phyloP scores from a whole-genome alignment of 2,888 invertebrate species.

The Acleris laterana region DNA sequence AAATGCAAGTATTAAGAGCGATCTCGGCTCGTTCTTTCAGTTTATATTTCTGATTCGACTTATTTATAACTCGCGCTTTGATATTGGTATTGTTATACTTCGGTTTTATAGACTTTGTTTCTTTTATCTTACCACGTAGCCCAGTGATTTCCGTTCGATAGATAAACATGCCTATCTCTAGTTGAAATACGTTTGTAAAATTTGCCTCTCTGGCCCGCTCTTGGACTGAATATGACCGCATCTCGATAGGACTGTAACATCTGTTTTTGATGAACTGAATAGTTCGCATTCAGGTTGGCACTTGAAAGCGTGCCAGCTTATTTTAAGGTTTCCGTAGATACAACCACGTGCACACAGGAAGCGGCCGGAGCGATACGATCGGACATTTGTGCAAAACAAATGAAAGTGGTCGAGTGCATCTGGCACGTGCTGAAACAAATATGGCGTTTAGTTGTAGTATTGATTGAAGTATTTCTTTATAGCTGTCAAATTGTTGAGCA shows the following conservation, averaged over 20 bases:
- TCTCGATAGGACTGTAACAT: constrained; percentile 77
- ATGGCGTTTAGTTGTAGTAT: not conserved
- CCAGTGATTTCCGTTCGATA: not conserved
- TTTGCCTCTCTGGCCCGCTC: not conserved
- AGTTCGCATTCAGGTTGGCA: constrained; percentile 79
- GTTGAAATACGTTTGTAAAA: not conserved
- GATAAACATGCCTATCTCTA: not conserved
- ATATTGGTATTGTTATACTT: constrained; percentile 3
- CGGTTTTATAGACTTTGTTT: not conserved
- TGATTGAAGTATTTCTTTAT: not conserved
- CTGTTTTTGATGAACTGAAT: constrained; percentile 83
- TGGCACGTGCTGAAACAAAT: constrained; percentile 2
- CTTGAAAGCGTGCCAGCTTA: constrained; percentile 83
- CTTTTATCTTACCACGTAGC: not conserved
- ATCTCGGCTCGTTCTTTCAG: constrained; percentile 24
- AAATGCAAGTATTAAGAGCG: constrained; percentile 17
- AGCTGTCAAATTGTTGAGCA: no score
- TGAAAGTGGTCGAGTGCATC: not conserved
- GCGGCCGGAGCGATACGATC: constrained; percentile 14
- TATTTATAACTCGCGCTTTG: constrained; percentile 22
- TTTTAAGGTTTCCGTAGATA: constrained; percentile 63
- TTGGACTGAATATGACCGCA: constrained; percentile 52
- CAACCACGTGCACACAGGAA: constrained; percentile 26
- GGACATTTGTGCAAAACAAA: constrained; percentile 12
- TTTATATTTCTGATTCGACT: constrained; percentile 20